Base-by-base conservation (phyloP, 1,140 invertebrate species). In the Drosophila kanapiae region DNA sequence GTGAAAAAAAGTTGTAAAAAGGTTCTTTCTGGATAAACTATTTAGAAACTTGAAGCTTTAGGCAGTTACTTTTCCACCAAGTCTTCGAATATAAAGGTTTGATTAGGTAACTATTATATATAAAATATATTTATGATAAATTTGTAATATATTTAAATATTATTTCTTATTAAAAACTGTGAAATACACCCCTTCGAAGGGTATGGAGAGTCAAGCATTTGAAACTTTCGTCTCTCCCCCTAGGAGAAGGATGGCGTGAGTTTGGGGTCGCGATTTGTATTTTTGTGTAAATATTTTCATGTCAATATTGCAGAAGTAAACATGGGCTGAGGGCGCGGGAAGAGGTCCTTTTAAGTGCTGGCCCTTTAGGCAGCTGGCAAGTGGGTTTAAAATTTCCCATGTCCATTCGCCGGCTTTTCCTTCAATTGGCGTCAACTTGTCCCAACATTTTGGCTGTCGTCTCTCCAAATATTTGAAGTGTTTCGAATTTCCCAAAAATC, bases 301-400 rank as follows among this genome's bases (percentile, higher is more conserved):
- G 84, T 88, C 85, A 90, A 90, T 90, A 90, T 90, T 58, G 85
- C 40, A 82, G 71, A 76, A 79, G 78, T 74, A 85, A 90, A 90
- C 78, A 85, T 38, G 58, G 13, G 4, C n/a, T 23, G 56, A 27
- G 59, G 13, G 27, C 37, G 29, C 18, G 38, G 23, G 48, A 1
- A 40, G 14, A 51, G 49, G 37, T 13, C 37, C 2, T 10, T 61
- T 82, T 86, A 86, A 86, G 83, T 86, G 83, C 69, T 75, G 69
- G 69, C 69, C 69, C 68, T 74, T 78, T 70, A 79, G 75, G 68
- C 85, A 90, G 85, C 85, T 88, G 85, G 76, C 78, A 54, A 64
- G 75, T 80, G 75, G 78, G 85, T 90, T 88, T 88, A 91, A 90
- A 90, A 81, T 90, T 90, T 90, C 85, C 65, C 85, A 85, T 78